Base-by-base conservation (phyloP, 2,888 invertebrate species). In the Rosalia funebris region DNA sequence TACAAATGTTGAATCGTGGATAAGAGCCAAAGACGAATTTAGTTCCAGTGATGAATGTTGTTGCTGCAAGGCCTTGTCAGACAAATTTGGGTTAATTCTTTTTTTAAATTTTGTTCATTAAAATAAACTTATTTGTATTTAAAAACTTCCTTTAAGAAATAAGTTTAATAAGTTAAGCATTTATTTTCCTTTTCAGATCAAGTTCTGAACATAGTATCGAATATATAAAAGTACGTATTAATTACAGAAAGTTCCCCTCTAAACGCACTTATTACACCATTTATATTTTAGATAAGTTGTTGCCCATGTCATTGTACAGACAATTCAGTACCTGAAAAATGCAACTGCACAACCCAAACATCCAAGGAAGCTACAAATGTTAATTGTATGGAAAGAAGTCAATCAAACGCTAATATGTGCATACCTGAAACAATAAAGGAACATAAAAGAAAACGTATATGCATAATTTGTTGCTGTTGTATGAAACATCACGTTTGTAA, bases 171-270 rank as follows among this genome's bases (percentile, higher is more conserved):
- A n/a, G n/a, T n/a, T n/a, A n/a, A n/a, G n/a, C n/a, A n/a, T 37
- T 37, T 36, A 11, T 17, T 50, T 17, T 14, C 42, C 3, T 42
- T 57, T 48, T 12, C 41, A 57, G 57, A 41, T 57, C 57, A 17
- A 39, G 20, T 25, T 66, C 66, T 1, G 68, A 62, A 17, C 64
- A 61, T 7, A 68, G 68, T 17, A 55, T 66, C 2, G 68, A 68
- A 34, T 64, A 62, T 47, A 20, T 68, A 17, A 59, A 64, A 10
- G 47, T 68, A 34, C 53, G 57, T 44, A 45, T 58, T 9, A 44
- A 58, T 44, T 57, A 62, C 12, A 32, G 60, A 4, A 46, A 11
- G 11, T 58, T 48, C 15, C 50, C 47, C 37, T 34, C 7, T 9
- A 11, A 42, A 14, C 63, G 63, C 25, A 52, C 57, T 1, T 62